phyloP scores from a whole-genome alignment of 2,797 vertebrate species.

The Florisuga fusca region DNA sequence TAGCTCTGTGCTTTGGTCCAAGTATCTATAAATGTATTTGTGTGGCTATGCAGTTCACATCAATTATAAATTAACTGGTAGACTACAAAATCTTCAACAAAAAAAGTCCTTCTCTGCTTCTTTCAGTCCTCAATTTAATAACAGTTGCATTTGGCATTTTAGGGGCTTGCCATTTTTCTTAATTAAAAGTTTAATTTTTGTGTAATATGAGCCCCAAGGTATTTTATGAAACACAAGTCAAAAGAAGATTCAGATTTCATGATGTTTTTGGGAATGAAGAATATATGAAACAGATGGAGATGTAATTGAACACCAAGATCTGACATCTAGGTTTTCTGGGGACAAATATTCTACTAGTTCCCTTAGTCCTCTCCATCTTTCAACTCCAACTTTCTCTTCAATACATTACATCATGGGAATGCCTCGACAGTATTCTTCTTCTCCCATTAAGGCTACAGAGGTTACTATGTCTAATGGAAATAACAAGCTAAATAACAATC shows the following conservation, averaged over 20 bases:
- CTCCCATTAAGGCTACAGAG: background rate
- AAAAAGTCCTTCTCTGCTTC: background rate
- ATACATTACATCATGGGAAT: accelerated
- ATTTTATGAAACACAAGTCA: background rate
- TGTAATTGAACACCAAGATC: background rate
- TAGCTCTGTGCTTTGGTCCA: background rate
- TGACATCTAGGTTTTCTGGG: background rate
- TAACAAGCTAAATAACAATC: background rate
- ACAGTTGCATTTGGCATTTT: background rate
- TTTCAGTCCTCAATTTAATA: background rate
- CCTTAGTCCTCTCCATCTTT: background rate
- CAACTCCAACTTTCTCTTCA: background rate
- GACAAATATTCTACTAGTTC: background rate
- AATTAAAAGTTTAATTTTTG: slow-evolving; percentile 15
- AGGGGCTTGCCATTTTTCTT: background rate
- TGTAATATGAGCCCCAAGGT: background rate
- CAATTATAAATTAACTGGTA: background rate
- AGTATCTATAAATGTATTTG: background rate
- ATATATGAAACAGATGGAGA: background rate
- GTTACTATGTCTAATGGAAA: background rate
- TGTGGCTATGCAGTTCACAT: background rate
- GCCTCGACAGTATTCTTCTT: background rate
- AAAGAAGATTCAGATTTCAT: background rate
- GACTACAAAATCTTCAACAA: background rate
- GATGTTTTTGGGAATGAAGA: background rate